Percentiles rank a stretch among this genome's conserved stretches.
Conservation (phyloP, 2,113 vertebrate genomes). For the Alosa alosa region DNA sequence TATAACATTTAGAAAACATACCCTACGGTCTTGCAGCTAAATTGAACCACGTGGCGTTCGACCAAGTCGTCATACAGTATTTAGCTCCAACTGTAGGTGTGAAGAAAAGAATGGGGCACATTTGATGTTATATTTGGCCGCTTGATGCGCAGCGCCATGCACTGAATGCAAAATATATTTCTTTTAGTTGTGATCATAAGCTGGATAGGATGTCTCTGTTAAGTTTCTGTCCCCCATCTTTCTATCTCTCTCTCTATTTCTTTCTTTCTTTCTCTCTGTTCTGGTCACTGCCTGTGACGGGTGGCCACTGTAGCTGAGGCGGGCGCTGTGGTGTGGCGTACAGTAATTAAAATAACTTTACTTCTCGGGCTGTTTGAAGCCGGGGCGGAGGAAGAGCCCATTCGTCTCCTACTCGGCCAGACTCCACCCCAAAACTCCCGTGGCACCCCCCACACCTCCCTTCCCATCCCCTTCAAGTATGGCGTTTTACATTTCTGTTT, state of each 20-base stretch:
- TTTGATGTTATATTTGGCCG: not conserved
- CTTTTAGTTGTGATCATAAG: not conserved
- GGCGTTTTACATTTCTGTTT: constrained; percentile 78
- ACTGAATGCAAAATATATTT: not conserved
- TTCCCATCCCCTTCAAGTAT: constrained; percentile 69
- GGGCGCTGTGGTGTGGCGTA: not conserved
- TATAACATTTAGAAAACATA: no score
- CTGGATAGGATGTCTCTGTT: not conserved
- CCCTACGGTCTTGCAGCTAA: no score
- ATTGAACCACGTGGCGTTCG: not conserved
- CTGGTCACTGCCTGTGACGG: constrained; percentile 4
- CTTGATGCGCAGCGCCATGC: no score
- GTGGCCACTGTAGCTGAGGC: constrained; percentile 29
- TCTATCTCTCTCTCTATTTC: not conserved
- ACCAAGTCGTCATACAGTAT: not conserved
- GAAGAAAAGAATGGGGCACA: not conserved
- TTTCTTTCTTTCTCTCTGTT: not conserved
- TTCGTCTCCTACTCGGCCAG: not conserved
- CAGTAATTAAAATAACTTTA: constrained; percentile 64
- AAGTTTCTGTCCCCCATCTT: not conserved
- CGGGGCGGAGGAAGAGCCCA: not conserved
- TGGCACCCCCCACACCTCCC: constrained; percentile 39
- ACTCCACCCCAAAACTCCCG: not conserved
- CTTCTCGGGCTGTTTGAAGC: constrained; percentile 48
- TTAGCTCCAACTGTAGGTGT: not conserved